Evolutionary conservation across 2,797 vertebrate genomes (phyloP).

Genomic region (Poecilia velifera): DNA sequence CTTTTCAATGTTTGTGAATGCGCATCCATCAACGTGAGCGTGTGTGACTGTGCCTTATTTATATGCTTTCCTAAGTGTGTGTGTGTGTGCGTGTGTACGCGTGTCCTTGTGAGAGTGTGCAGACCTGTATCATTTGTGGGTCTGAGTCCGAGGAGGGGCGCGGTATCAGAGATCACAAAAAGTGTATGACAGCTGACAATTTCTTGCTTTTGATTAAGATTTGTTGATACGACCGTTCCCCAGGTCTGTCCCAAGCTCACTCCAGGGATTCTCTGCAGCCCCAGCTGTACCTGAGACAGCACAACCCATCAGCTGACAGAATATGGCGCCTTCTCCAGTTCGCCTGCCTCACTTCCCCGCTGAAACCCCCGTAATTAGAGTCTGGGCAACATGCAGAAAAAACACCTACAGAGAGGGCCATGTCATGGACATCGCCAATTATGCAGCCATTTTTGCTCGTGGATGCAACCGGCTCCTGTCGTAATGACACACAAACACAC

Average conservation of each 20-base stretch:
- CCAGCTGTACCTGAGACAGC: slow-evolving; percentile 75
- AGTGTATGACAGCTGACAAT: slow-evolving; percentile 87
- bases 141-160: slow-evolving; percentile 67
- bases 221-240: slow-evolving; percentile 84
- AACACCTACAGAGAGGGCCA: slow-evolving; percentile 81
- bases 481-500: slow-evolving; percentile 61
- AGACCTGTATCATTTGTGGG: slow-evolving; percentile 60
- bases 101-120: slow-evolving; percentile 24
- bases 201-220: slow-evolving; percentile 86
- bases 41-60: slow-evolving; percentile 12
- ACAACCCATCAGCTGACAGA: slow-evolving; percentile 80
- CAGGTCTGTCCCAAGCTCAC: slow-evolving; percentile 82
- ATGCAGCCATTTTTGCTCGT: slow-evolving; percentile 82
- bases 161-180: slow-evolving; percentile 82
- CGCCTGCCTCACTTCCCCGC: slow-evolving; percentile 75
- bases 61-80: slow-evolving; percentile 11
- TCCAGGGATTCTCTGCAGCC: slow-evolving; percentile 81
- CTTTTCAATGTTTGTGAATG: slow-evolving; percentile 5
- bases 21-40: not conserved
- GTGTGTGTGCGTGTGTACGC: not conserved
- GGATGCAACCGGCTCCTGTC: slow-evolving; percentile 76
- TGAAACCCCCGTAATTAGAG: slow-evolving; percentile 84
- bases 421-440: slow-evolving; percentile 84
- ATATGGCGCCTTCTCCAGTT: slow-evolving; percentile 73
- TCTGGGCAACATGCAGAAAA: slow-evolving; percentile 82